phyloP scores from a whole-genome alignment of 2,113 vertebrate species.

The Anser cygnoides region DNA sequence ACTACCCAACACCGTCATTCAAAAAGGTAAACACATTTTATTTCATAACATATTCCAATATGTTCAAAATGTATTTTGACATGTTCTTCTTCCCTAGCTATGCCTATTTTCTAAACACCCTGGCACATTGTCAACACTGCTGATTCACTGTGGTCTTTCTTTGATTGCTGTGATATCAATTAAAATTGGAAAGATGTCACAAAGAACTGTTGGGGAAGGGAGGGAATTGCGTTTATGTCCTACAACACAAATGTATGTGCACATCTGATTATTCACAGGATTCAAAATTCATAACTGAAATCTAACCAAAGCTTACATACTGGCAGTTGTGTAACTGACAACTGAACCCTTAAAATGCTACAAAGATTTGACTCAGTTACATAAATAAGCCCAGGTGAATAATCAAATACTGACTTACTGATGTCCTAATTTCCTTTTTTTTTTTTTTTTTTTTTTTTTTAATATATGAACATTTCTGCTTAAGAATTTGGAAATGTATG shows the following conservation, averaged over 20 bases:
- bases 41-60: constrained; percentile 65
- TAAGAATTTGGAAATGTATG: background rate
- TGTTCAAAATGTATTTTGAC: constrained; percentile 62
- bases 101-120: constrained; percentile 64
- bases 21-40: constrained; percentile 69
- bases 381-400: constrained; percentile 51
- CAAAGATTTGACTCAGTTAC: constrained; percentile 50
- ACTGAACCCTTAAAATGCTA: constrained; percentile 39
- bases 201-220: constrained; percentile 7
- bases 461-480: background rate
- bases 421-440: background rate
- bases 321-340: constrained; percentile 66
- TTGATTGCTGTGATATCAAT: constrained; percentile 67
- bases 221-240: constrained; percentile 44
- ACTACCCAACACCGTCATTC: constrained; percentile 64
- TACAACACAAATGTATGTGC: constrained; percentile 52
- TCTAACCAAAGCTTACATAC: constrained; percentile 48
- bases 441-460: constrained; percentile 1
- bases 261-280: constrained; percentile 64
- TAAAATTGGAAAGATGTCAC: constrained; percentile 66
- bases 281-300: constrained; percentile 68
- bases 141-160: constrained; percentile 62
- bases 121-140: constrained; percentile 63
- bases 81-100: constrained; percentile 55
- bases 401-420: constrained; percentile 38